Evolutionary conservation across 2,888 invertebrate species (phyloP).

Genomic region (Drosophila meridionalis): DNA sequence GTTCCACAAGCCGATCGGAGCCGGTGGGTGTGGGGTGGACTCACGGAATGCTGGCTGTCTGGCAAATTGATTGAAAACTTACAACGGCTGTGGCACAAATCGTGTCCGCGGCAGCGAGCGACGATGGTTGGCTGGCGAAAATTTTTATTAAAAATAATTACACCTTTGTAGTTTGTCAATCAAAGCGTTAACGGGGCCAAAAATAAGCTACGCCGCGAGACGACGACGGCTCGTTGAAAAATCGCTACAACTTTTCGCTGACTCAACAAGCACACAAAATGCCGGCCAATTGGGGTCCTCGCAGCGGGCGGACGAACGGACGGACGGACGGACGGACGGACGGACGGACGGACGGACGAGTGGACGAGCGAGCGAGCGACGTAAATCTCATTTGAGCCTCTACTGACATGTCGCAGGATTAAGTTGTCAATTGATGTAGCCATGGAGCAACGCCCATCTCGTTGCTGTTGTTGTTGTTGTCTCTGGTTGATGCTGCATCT

Average conservation of each 20-base stretch:
- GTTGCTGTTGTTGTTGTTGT: constrained; percentile 10
- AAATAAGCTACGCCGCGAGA: constrained; percentile 35
- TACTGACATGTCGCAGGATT: constrained; percentile 80
- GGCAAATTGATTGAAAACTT: constrained; percentile 77
- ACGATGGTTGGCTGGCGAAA: constrained; percentile 44
- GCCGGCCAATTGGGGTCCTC: constrained; percentile 42
- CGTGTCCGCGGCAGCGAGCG: constrained; percentile 51
- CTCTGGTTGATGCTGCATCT: constrained; percentile 6
- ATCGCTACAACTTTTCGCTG: constrained; percentile 71
- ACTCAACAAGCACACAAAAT: constrained; percentile 65
- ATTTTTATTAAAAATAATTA: constrained; percentile 78
- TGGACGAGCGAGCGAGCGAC: constrained; percentile 29
- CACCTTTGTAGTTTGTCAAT: constrained; percentile 80
- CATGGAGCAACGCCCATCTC: constrained; percentile 26
- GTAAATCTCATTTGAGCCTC: constrained; percentile 82
- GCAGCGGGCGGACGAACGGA: background rate
- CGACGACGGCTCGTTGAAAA: constrained; percentile 59
- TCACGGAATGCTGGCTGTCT: constrained; percentile 17
- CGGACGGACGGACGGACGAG: background rate
- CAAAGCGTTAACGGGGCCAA: constrained; percentile 65
- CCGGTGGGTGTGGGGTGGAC: background rate
- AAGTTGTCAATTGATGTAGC: constrained; percentile 76
- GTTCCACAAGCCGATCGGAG: background rate
- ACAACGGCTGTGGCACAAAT: constrained; percentile 56
- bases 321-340: background rate